Evolutionary conservation across 2,113 vertebrate genomes (phyloP).

Genomic region (Ariopsis seemanni): DNA sequence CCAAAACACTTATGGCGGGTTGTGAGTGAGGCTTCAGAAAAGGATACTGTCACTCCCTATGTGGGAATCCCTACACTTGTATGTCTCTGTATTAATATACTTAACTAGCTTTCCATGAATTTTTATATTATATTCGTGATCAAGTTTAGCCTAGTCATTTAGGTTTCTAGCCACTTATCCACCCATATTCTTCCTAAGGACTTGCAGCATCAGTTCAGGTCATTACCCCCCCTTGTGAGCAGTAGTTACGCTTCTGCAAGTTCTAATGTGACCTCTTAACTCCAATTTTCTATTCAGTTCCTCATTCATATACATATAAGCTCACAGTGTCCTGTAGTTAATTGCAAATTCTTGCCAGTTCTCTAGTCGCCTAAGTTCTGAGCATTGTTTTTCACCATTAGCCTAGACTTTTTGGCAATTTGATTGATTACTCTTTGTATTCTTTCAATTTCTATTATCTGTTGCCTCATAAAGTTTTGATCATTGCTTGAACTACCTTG

Average conservation of each 20-base stretch:
- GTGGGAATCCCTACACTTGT: neutral
- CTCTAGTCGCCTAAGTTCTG: neutral
- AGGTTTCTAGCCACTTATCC: neutral
- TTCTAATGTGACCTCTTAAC: neutral
- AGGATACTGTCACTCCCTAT: neutral
- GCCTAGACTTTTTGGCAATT: neutral
- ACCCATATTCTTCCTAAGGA: neutral
- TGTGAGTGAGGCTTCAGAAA: neutral
- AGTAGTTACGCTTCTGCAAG: neutral
- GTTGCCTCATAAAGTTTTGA: neutral
- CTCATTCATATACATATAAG: neutral
- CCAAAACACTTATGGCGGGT: no score
- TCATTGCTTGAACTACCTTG: neutral
- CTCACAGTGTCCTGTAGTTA: neutral
- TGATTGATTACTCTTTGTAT: neutral
- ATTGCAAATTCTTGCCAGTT: neutral
- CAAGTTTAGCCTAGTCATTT: neutral
- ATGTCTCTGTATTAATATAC: neutral
- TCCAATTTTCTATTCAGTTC: neutral
- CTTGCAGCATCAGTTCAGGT: neutral
- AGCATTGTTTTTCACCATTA: neutral
- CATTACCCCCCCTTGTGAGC: neutral
- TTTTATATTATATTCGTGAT: neutral
- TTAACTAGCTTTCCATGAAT: neutral
- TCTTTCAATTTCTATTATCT: neutral